Base-by-base conservation (phyloP, 2,888 invertebrate species). In the Xanthia togata region DNA sequence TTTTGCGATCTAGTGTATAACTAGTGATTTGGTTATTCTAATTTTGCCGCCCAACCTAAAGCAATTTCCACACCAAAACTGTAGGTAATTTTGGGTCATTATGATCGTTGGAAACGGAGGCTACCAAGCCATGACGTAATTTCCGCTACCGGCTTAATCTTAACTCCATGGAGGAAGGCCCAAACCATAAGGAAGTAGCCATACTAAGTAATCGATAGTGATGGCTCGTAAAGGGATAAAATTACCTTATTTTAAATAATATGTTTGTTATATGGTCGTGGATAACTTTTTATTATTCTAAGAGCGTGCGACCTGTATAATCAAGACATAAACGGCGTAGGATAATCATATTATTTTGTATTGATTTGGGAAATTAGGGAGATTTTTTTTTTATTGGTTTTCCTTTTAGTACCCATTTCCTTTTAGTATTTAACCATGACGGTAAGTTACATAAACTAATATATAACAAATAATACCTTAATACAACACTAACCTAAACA, bases 121-220 rank as follows among this genome's bases (percentile, higher is more conserved):
- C 68, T 70, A 62, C 53, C 70, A 59, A 55, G 72, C 70, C 23
- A 44, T 86, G 76, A 84, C 64, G 74, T 62, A 80, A 86, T 87
- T 78, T 87, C 84, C 84, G 77, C 35, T 74, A 50, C 53, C 75
- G 62, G 14, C 47, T 44, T 69, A 80, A 70, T 68, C 53, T 38
- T 68, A 62, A 64, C 71, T 73, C 55, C 62, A 64, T 73, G n/a
- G 59, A 76, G 69, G n/a, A 59, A 44, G 17, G n/a, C 4, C 23
- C 2, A 31, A 31, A 2, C 31, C 20, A 70, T 55, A 47, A 77
- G 80, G 76, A 79, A 84, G 70, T 79, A 81, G 57, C 74, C 17
- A 72, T 80, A 79, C 72, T 63, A 67, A 70, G 62, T 71, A 79
- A 76, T 78, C 73, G 41, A 70, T 67, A 35, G 72, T 78, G 68